These are phyloP conservation scores for Mactromeris polynyma DNA, from an alignment of 2,888 invertebrate species.

Conservation along the genomic window DNA sequence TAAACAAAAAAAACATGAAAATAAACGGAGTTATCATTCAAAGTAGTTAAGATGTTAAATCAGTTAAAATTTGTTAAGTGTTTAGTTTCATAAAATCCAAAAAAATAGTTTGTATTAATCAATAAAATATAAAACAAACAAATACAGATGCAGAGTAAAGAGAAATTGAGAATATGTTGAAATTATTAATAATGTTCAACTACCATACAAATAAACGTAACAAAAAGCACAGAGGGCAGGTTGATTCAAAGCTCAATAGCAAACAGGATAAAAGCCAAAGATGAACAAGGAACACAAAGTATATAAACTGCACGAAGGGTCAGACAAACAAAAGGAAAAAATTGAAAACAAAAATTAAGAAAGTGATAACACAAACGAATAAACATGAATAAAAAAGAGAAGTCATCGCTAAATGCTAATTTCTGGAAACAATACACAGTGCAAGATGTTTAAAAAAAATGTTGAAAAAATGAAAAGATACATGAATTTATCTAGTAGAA, in stretches of 20 bases:
- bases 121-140: background rate
- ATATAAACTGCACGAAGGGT: background rate
- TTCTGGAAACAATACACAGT: background rate
- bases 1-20: background rate
- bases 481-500: background rate
- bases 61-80: background rate
- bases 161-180: no score
- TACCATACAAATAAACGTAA: background rate
- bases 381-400: background rate
- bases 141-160: background rate
- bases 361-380: background rate
- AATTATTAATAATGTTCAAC: background rate
- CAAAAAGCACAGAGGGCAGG: background rate
- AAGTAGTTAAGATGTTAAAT: background rate
- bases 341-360: background rate
- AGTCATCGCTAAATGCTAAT: background rate
- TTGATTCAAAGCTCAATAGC: background rate
- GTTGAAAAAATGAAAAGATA: background rate
- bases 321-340: background rate
- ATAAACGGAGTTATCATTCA: background rate
- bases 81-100: background rate
- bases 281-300: slow-evolving; percentile 1
- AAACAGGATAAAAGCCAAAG: slow-evolving; percentile 15
- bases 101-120: background rate
- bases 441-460: background rate